phyloP scores from a whole-genome alignment of 2,113 vertebrate genomes.

The Candoia aspera region DNA sequence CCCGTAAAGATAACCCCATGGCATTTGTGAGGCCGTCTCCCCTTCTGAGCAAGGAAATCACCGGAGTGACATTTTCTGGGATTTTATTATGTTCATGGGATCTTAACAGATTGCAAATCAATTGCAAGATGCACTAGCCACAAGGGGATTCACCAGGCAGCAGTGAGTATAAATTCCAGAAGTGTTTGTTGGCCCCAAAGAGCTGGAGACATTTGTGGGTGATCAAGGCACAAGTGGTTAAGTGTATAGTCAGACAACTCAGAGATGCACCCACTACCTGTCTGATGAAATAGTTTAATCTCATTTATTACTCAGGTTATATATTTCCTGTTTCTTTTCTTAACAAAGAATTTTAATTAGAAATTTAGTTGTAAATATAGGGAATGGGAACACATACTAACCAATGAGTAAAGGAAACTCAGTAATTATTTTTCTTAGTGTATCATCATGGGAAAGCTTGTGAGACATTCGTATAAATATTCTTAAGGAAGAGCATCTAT shows the following conservation, averaged over 20 bases:
- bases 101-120: not conserved
- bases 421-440: not conserved
- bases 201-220: not conserved
- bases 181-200: not conserved
- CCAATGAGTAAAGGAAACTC: not conserved
- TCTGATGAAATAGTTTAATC: not conserved
- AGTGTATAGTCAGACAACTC: not conserved
- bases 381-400: not conserved
- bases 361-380: not conserved
- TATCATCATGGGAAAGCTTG: not conserved
- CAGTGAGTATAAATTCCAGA: not conserved
- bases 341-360: not conserved
- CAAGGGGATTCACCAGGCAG: not conserved
- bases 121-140: not conserved
- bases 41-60: not conserved
- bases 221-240: not conserved
- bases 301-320: not conserved
- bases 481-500: not conserved
- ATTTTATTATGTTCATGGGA: not conserved
- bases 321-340: not conserved
- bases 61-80: not conserved
- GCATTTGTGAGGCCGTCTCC: not conserved
- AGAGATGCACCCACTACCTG: no score
- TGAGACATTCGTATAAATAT: not conserved
- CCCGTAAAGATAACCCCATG: not conserved